Conservation (phyloP, 2,113 vertebrate species). For the Isurus oxyrinchus region DNA sequence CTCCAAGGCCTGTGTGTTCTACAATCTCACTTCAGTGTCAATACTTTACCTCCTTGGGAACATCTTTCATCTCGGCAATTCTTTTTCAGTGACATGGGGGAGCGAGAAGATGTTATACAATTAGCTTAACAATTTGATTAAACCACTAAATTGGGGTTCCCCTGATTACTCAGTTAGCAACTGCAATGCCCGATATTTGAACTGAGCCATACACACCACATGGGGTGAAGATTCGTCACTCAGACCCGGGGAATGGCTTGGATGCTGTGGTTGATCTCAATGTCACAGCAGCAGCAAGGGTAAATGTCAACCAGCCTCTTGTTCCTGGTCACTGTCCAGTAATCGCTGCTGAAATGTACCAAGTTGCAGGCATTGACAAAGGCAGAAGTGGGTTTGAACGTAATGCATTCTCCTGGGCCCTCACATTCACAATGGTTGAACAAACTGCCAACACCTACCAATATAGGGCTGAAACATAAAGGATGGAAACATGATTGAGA, state of each 20-base stretch:
- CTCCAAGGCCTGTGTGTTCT: not conserved
- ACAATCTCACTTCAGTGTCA: slow-evolving; percentile 3
- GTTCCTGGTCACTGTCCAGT: not conserved
- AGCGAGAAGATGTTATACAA: not conserved
- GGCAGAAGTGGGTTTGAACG: not conserved
- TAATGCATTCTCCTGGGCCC: not conserved
- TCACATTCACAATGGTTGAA: not conserved
- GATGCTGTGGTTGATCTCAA: too few species aligned
- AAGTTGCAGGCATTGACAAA: not conserved
- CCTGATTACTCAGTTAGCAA: not conserved
- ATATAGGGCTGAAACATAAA: not conserved
- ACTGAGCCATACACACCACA: not conserved
- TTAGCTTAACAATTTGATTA: not conserved
- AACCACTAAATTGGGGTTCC: not conserved
- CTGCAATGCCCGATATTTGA: not conserved
- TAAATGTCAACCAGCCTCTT: not conserved
- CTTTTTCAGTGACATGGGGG: not conserved
- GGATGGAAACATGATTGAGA: not conserved
- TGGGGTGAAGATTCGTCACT: not conserved
- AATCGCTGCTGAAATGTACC: not conserved
- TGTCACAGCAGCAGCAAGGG: not conserved
- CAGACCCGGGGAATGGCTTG: not conserved
- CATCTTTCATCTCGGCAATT: not conserved
- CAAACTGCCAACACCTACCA: not conserved
- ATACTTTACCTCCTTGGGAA: not conserved